These are phyloP conservation scores for Pomatorhinus ruficollis DNA, from an alignment of 2,113 vertebrate species.

Conservation along the genomic window DNA sequence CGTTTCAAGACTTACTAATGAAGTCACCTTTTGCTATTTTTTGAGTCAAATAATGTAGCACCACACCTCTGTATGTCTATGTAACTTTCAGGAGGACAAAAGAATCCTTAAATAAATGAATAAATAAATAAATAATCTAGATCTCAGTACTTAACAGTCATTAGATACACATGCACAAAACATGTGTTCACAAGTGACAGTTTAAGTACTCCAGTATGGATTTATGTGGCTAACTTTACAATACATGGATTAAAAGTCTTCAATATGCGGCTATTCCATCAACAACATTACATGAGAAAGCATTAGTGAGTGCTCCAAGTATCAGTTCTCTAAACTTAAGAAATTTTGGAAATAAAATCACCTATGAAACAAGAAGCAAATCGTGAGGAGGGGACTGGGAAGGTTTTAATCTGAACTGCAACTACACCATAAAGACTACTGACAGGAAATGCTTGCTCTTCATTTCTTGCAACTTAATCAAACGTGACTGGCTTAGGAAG, in stretches of 20 bases:
- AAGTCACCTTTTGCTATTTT: conserved; percentile 15
- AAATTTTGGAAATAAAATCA: neutral
- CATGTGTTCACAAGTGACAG: neutral
- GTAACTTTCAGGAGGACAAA: neutral
- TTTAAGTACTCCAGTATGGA: neutral
- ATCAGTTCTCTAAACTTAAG: neutral
- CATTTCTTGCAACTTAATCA: neutral
- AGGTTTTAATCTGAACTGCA: neutral
- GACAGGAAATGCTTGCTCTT: neutral
- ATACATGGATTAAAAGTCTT: neutral
- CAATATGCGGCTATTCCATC: neutral
- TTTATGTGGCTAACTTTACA: neutral
- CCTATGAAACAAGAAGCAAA: neutral
- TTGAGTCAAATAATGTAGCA: neutral
- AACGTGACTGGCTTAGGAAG: neutral
- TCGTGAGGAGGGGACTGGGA: neutral
- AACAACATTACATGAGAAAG: neutral
- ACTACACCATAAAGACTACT: neutral
- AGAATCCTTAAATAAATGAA: neutral
- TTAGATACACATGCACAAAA: neutral
- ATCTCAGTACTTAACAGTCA: neutral
- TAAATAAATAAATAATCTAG: neutral
- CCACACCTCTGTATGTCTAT: neutral
- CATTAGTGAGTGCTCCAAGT: neutral
- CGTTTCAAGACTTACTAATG: neutral